phyloP scores from a whole-genome alignment of 2,888 invertebrate species.

The Horisme vitalbata region DNA sequence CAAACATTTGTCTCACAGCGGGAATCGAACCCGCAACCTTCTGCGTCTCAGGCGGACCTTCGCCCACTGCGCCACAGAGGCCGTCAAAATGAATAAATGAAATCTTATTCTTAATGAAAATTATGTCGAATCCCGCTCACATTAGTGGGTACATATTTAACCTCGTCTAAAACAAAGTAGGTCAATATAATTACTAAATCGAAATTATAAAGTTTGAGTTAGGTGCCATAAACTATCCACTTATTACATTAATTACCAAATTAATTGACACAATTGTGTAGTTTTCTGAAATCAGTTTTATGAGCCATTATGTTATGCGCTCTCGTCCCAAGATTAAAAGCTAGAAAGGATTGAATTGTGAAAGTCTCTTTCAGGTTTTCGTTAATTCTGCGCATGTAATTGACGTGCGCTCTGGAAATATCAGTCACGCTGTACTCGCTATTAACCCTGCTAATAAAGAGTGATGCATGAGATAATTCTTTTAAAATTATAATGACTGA shows the following conservation, averaged over 20 bases:
- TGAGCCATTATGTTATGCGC: constrained; percentile 49
- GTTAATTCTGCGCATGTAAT: constrained; percentile 50
- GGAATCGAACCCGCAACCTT: too few species aligned
- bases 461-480: constrained; percentile 37
- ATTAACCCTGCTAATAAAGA: constrained; percentile 43
- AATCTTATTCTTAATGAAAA: too few species aligned
- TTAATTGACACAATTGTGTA: constrained; percentile 47
- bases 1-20: too few species aligned
- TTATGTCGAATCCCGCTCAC: too few species aligned
- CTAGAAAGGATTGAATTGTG: constrained; percentile 62
- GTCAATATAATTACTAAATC: constrained; percentile 38
- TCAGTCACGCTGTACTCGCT: constrained; percentile 39
- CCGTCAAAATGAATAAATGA: too few species aligned
- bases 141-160: too few species aligned
- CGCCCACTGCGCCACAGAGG: too few species aligned
- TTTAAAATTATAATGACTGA: constrained; percentile 40
- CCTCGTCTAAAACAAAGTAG: constrained; percentile 25
- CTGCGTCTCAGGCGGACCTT: too few species aligned
- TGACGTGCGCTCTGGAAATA: constrained; percentile 54
- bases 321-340: constrained; percentile 49
- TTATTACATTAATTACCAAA: constrained; percentile 45
- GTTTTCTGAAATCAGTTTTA: constrained; percentile 52
- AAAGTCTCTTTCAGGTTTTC: constrained; percentile 57
- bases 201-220: constrained; percentile 36
- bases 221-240: constrained; percentile 41